phyloP scores from a whole-genome alignment of 1,140 invertebrate genomes.

The Plectrocnemia conspersa region DNA sequence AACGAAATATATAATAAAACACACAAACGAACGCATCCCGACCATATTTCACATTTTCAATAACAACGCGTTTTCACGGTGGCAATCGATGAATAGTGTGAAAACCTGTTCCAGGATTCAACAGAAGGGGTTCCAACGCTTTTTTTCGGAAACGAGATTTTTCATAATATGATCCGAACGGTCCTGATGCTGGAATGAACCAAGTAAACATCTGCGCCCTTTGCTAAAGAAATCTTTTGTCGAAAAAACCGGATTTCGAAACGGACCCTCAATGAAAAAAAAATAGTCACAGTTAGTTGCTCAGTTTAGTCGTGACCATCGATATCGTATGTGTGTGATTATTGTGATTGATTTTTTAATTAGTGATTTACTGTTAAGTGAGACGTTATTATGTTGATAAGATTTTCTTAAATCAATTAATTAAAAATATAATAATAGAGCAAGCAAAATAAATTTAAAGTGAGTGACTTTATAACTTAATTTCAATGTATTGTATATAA shows the following conservation, averaged over 20 bases:
- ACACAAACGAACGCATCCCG: background rate
- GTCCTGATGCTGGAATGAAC: slow-evolving; percentile 26
- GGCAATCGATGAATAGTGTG: slow-evolving; percentile 12
- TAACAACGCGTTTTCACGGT: slow-evolving; percentile 27
- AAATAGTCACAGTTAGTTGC: no score
- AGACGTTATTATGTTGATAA: no score
- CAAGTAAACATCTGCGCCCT: slow-evolving; percentile 17
- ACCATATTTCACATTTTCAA: slow-evolving; percentile 6
- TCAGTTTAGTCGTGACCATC: background rate
- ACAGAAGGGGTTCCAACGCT: slow-evolving; percentile 3
- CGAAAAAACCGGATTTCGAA: slow-evolving; percentile 5
- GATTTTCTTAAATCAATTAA: no score
- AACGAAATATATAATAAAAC: slow-evolving; percentile 12
- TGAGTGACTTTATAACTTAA: no score
- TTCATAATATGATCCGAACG: slow-evolving; percentile 26
- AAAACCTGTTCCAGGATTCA: slow-evolving; percentile 26
- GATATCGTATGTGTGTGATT: no score
- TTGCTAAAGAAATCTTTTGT: background rate
- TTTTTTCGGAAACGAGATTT: slow-evolving; percentile 27
- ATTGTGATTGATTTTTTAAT: no score
- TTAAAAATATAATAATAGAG: no score
- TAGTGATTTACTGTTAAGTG: no score
- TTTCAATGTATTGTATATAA: no score
- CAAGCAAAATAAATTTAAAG: no score
- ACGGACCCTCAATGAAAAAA: no score